Base-by-base conservation (phyloP, 2,888 invertebrate genomes). In the Dryomyza anilis region DNA sequence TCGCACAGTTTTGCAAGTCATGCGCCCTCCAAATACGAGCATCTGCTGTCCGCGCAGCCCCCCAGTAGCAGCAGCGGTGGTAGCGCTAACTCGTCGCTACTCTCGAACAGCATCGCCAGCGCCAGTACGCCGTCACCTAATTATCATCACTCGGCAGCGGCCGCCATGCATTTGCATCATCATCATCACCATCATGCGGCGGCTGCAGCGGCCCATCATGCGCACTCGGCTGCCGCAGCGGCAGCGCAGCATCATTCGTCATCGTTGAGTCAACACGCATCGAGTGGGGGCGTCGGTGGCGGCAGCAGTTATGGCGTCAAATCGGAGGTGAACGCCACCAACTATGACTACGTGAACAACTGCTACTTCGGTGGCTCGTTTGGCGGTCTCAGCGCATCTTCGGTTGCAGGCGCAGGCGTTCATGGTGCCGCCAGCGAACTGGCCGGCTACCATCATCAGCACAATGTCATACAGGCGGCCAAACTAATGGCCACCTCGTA, bases 401-500 rank as follows among this genome's bases (percentile, higher is more conserved):
- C 69, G 43, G 85, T 85, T 10, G 78, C 79, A 5, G 74, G 80
- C 33, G 52, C 19, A n/a, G 55, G 63, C 3, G 69, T 74, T 23
- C 68, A 71, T n/a, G 69, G 73, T 0, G 72, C 73, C 6, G 73
- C 79, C 14, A 69, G 77, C 23, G 75, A 78, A 43, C 76, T 79
- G 61, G 71, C 67, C 68, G 90, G 92, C 29, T 92, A 92, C 83
- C 91, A 92, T 78, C 93, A 93, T 83, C 93, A 93, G 80, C 92
- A 93, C 78, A 92, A 92, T 84, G 92, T 93, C 70, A 92, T 92
- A 45, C 91, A 92, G 68, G 91, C 93, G 66, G 92, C 93, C 64
- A 93, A 93, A 81, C 85, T 93, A 69, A 91, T 93, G 89, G 93
- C 93, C 12, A 91, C 92, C 64, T 92, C 93, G 82, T 93, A 90